Base-by-base conservation (phyloP, 2,888 invertebrate species). In the Auanema freiburgensis region DNA sequence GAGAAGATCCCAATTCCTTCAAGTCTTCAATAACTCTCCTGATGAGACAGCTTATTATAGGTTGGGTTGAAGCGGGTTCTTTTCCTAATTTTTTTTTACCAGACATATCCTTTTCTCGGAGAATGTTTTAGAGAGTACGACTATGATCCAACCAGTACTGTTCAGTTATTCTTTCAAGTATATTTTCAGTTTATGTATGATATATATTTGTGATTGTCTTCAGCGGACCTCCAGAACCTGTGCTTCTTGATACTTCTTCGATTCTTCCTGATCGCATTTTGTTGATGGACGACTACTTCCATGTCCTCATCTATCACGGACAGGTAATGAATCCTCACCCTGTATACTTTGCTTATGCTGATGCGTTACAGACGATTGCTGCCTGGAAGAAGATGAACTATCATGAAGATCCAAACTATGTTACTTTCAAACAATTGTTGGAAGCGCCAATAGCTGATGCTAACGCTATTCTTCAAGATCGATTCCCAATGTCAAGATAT, bases 251-350 rank as follows among this genome's bases (percentile, higher is more conserved):
- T 85, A 95, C 97, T 3, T 93, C 94, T 57, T 94, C 94, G 67
- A 97, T 99, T 83, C 93, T 95, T 85, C 91, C 95, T 0, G 98
- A 99, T 85, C 88, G 93, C 65, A 98, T 99, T 81, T 88, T 99
- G 52, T 89, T 99, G 58, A 96, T 99, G 96, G 98, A 99, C 86
- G 97, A 98, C 0, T 99, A 98, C 88, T 99, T 99, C 89, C 97
- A 98, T 87, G 94, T 99, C 83, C 89, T 99, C 61, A 98, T 99
- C 83, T 99, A 96, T 86, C 96, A 96, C 83, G 98, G 98, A 84
- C 96, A 96, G 89, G 92, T 70, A 50, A 50, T 16, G 50, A 50
- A 16, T n/a, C 11, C 12, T 12, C 50, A 12, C 12, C 23, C 12
- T 50, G 50, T 12, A 46, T 5, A 1, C 10, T 46, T 18, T 16